Percentiles rank a stretch among this genome's conserved stretches.
Conservation (phyloP, 2,797 vertebrate genomes). For the Eurystomus glaucurus region DNA sequence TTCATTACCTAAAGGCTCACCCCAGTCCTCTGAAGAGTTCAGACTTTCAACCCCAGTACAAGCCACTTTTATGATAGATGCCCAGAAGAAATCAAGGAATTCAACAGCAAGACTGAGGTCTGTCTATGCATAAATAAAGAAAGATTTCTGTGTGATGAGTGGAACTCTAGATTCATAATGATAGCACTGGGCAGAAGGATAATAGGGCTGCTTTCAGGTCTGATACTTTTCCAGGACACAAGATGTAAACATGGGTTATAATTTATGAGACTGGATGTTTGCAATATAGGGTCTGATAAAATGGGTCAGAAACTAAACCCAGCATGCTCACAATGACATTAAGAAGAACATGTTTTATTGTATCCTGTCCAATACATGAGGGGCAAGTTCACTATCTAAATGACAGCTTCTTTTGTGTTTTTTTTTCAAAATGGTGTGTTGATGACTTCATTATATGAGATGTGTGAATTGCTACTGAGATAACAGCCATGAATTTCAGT, state of each 20-base stretch:
- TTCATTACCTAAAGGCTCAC: not conserved
- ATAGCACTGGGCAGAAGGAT: not conserved
- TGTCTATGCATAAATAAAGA: not conserved
- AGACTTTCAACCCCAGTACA: not conserved
- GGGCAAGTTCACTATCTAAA: not conserved
- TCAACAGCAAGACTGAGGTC: not conserved
- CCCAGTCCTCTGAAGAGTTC: not conserved
- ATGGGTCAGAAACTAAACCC: not conserved
- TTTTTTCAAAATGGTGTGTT: not conserved
- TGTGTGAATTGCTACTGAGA: not conserved
- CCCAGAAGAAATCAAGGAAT: not conserved
- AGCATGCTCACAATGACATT: not conserved
- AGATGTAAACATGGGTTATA: not conserved
- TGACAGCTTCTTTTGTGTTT: not conserved
- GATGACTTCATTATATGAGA: not conserved
- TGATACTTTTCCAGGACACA: not conserved
- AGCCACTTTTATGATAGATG: not conserved
- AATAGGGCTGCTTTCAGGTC: fast-evolving
- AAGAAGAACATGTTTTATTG: not conserved
- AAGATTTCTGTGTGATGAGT: not conserved
- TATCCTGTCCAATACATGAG: not conserved
- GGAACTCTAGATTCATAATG: not conserved
- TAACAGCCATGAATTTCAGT: not conserved
- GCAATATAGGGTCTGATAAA: not conserved
- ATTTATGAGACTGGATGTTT: not conserved